These are phyloP conservation scores for Onchidella celtica DNA, from an alignment of 2,888 invertebrate genomes.

Conservation along the genomic window DNA sequence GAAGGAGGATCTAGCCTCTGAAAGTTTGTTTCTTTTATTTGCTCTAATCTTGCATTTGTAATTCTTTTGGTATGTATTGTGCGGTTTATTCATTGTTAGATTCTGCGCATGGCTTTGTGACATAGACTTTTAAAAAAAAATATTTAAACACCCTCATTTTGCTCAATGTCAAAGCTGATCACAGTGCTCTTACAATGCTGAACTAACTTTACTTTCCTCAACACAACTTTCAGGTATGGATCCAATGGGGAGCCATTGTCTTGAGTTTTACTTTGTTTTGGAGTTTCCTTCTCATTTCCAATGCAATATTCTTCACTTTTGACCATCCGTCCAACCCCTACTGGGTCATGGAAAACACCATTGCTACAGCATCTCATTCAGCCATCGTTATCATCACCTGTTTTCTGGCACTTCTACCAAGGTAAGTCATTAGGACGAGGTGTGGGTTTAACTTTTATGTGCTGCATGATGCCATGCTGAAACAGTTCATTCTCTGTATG, in stretches of 20 bases:
- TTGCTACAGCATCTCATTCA: constrained; percentile 90
- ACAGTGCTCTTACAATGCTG: too few relatives aligned
- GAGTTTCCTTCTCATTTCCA: constrained; percentile 92
- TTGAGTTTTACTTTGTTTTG: constrained; percentile 89
- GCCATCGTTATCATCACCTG: constrained; percentile 88
- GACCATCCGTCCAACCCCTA: constrained; percentile 92
- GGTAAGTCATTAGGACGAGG: too few relatives aligned
- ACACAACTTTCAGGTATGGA: constrained; percentile 74
- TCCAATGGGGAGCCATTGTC: constrained; percentile 71
- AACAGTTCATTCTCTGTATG: background rate
- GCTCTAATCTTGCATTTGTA: too few relatives aligned
- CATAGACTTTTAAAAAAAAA: too few relatives aligned
- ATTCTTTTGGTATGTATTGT: too few relatives aligned
- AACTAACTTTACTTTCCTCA: too few relatives aligned
- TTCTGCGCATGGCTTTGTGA: too few relatives aligned
- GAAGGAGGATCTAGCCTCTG: too few relatives aligned
- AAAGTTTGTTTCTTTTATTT: too few relatives aligned
- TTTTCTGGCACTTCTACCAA: constrained; percentile 84
- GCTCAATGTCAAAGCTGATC: too few relatives aligned
- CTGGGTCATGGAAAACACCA: constrained; percentile 90
- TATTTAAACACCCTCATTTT: too few relatives aligned
- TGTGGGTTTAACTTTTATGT: background rate
- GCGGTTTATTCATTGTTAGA: too few relatives aligned
- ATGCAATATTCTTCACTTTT: constrained; percentile 89
- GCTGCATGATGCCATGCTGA: background rate